Evolutionary conservation across 2,888 invertebrate genomes (phyloP), one percentile per base, ranked within the genome.

Genomic region (Eudemis profundana): DNA sequence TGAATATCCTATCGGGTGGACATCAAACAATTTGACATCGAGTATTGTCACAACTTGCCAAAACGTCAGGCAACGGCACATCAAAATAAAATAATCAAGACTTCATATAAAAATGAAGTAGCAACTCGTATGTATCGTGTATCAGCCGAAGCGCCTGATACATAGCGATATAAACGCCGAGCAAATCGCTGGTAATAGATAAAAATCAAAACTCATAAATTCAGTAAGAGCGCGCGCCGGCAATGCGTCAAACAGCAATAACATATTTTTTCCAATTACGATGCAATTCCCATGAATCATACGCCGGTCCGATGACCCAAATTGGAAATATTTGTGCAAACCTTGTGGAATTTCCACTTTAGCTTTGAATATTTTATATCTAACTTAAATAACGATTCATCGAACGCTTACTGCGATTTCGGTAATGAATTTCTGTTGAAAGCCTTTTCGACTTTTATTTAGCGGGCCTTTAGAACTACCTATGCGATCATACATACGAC

Each of bases 201-300:
- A 29, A 17, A 27, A 19, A 42, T 44, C 12, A 19, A 33, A 51
- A 15, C 61, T 33, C 44, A 46, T 50, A 53, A 44, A 44, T 44
- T 23, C 15, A 27, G 33, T 17, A 42, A 10, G 46, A 44, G 56
- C 44, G 76, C 78, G 78, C 78, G 75, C 79, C 74, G 77, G 83
- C 87, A 83, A 87, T 86, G 83, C 86, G 84, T 89, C 89, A 89
- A 86, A 85, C 78, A 79, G 86, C 86, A 86, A 89, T 88, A 89
- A 87, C 85, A 88, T 89, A 87, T 90, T 88, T 89, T 89, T 89
- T 90, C 88, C 89, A 89, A 90, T 90, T 89, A 89, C 89, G 75
- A 78, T 83, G 85, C 90, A 89, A 90, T 89, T 86, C 86, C 84
- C 87, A 89, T 90, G 88, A 87, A 88, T 90, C 89, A 89, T 86